These are phyloP conservation scores for Ophioninae sp. DNA, from an alignment of 2,888 invertebrate genomes.

Conservation along the genomic window DNA sequence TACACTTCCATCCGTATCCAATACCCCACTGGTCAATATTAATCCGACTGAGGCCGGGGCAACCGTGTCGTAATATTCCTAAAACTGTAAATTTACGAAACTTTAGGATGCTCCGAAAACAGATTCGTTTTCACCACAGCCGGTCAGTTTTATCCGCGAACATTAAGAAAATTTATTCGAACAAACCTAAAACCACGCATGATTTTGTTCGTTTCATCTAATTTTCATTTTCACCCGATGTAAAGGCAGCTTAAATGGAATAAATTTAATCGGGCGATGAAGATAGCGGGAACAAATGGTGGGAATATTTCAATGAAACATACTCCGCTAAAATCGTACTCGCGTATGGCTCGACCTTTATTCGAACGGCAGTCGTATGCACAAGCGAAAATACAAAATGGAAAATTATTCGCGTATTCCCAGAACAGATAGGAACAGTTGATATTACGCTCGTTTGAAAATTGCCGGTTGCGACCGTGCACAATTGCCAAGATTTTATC, in stretches of 20 bases:
- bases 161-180: no score
- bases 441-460: slow-evolving; percentile 42
- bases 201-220: no score
- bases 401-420: slow-evolving; percentile 51
- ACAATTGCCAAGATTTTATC: background rate
- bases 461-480: slow-evolving; percentile 56
- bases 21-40: no score
- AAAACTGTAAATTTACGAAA: no score
- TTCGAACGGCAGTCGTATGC: background rate
- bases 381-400: slow-evolving; percentile 38
- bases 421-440: slow-evolving; percentile 52
- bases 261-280: background rate
- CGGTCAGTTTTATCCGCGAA: no score
- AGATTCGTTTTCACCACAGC: no score
- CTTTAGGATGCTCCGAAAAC: no score
- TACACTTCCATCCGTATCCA: no score
- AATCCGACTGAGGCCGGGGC: no score
- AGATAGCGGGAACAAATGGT: background rate
- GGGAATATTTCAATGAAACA: background rate
- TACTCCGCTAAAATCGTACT: background rate
- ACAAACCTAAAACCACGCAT: background rate
- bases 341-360: slow-evolving; percentile 24
- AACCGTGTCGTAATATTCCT: no score
- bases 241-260: background rate
- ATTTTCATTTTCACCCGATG: background rate